Conservation (phyloP, 2,888 invertebrate species). For the Phlogophora meticulosa region DNA sequence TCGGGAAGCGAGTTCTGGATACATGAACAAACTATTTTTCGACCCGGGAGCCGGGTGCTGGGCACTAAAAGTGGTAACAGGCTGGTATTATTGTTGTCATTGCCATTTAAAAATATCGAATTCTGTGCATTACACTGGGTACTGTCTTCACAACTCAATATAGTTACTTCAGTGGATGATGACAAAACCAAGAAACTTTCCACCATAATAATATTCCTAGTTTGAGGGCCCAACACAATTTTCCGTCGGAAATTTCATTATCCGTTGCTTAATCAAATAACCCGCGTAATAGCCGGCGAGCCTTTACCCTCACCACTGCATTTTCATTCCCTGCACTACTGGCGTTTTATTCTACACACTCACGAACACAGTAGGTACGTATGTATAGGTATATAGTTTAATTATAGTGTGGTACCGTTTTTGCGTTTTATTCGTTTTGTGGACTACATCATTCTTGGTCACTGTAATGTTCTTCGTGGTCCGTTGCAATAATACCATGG, state of each 20-base stretch:
- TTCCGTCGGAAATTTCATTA: conserved; percentile 82
- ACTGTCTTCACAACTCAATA: too few species aligned
- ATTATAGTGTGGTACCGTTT: conserved; percentile 41
- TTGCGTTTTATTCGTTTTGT: conserved; percentile 33
- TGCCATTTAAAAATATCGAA: too few species aligned
- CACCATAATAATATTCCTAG: conserved; percentile 44
- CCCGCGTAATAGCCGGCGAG: conserved; percentile 76
- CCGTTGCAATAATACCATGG: not conserved
- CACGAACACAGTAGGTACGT: conserved; percentile 6
- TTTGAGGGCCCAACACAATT: conserved; percentile 56
- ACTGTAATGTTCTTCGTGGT: not conserved
- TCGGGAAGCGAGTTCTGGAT: too few species aligned
- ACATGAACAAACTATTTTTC: too few species aligned
- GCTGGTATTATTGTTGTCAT: too few species aligned
- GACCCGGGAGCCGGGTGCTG: too few species aligned
- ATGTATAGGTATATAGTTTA: conserved; percentile 9
- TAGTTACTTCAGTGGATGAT: not conserved
- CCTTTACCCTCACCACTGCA: conserved; percentile 61
- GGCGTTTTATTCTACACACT: conserved; percentile 28
- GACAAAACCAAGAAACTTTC: conserved; percentile 18
- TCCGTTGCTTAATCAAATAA: conserved; percentile 85
- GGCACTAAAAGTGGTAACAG: too few species aligned
- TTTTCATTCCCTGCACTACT: conserved; percentile 66
- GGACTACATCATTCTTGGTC: conserved; percentile 10
- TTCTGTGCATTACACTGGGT: too few species aligned